Conservation (phyloP, 2,113 vertebrate genomes). For the Passer montanus region DNA sequence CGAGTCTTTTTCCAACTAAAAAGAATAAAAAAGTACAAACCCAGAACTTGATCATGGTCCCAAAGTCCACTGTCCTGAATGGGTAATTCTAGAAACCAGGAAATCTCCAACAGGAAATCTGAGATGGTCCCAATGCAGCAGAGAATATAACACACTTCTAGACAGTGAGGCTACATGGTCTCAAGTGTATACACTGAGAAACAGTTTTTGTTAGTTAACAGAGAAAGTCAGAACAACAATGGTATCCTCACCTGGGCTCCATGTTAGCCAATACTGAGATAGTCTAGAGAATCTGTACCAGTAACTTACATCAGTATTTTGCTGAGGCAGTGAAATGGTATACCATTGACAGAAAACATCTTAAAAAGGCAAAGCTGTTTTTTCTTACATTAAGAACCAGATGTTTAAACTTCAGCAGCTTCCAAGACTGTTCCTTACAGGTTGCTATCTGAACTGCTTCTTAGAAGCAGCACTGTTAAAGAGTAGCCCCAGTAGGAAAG, state of each 20-base stretch:
- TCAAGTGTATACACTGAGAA: not conserved
- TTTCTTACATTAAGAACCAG: constrained; percentile 50
- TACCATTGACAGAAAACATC: not conserved
- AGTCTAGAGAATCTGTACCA: not conserved
- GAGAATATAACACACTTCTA: not conserved
- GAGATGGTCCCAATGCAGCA: constrained; percentile 29
- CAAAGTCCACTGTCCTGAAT: not conserved
- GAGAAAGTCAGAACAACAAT: not conserved
- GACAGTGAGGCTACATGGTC: not conserved
- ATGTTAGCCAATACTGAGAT: not conserved
- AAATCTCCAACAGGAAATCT: not conserved
- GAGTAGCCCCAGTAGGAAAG: not conserved
- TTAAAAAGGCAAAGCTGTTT: not conserved
- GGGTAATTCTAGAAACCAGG: not conserved
- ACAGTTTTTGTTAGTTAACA: not conserved
- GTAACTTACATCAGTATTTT: not conserved
- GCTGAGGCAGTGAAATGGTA: constrained; percentile 15
- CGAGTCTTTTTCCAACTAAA: not conserved
- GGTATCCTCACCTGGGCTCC: not conserved
- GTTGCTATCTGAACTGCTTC: not conserved
- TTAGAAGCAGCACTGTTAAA: not conserved
- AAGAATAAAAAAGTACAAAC: not conserved
- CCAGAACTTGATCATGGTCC: constrained; percentile 19
- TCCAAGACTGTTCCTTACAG: not conserved
- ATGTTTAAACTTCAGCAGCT: constrained; percentile 24